phyloP scores from a whole-genome alignment of 2,113 vertebrate species.

The Sakesphorus luctuosus region DNA sequence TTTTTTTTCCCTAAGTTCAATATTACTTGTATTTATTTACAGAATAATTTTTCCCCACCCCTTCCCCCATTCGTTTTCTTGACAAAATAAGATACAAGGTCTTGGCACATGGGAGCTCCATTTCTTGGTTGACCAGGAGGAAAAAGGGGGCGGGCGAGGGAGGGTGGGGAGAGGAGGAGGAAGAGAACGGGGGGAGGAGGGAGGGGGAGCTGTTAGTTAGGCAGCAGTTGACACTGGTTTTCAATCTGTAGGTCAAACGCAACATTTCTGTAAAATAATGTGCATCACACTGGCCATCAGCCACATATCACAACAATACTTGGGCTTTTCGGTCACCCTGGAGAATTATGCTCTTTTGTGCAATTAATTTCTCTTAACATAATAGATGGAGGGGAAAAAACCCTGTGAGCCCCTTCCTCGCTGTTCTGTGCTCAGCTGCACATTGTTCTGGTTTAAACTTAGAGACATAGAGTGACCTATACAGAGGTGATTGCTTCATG shows the following conservation, averaged over 20 bases:
- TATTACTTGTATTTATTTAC: background rate
- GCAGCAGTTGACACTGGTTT: constrained; percentile 71
- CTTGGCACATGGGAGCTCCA: constrained; percentile 8
- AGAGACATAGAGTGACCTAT: background rate
- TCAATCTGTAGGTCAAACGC: constrained; percentile 76
- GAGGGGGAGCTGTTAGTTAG: constrained; percentile 52
- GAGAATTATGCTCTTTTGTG: background rate
- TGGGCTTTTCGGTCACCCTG: background rate
- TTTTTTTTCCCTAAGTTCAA: background rate
- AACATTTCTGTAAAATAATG: background rate
- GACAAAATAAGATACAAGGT: constrained; percentile 7
- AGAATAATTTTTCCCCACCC: background rate
- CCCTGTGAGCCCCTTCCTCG: background rate
- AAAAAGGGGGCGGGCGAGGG: background rate
- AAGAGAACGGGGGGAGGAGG: background rate
- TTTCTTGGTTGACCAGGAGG: constrained; percentile 64
- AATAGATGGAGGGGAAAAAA: background rate
- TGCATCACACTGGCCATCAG: constrained; percentile 26
- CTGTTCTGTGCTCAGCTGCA: background rate
- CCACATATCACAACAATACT: background rate
- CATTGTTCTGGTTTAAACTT: constrained; percentile 39
- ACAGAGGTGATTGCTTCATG: constrained; percentile 33
- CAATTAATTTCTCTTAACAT: background rate
- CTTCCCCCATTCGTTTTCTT: background rate
- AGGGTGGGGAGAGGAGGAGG: background rate